A percentile compares a stretch with the other conserved stretches of the same genome.
Evolutionary conservation across 2,113 vertebrate species (phyloP).

Genomic region (Phylloscopus trochilus): DNA sequence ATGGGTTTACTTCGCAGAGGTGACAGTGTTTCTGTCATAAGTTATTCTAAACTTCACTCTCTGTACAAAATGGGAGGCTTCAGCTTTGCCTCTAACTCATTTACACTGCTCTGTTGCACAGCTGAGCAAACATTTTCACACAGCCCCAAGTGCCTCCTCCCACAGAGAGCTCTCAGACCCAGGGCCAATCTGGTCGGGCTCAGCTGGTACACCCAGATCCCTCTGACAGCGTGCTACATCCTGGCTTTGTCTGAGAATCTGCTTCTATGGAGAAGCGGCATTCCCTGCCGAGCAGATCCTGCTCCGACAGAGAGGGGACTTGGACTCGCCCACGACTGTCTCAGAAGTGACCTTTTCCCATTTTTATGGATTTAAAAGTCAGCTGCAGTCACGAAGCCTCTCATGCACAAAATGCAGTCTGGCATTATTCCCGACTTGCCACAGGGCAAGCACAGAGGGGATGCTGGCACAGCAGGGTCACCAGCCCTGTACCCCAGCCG

Average conservation of each 20-base stretch:
- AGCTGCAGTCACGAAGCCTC: neutral
- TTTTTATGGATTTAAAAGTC: neutral
- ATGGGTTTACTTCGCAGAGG: neutral
- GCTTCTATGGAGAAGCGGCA: neutral
- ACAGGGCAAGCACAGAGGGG: neutral
- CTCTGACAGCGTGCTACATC: neutral
- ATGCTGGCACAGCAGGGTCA: neutral
- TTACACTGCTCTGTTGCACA: neutral
- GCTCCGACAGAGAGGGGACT: neutral
- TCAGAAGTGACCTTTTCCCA: neutral
- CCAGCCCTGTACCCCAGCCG: neutral
- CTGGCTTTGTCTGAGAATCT: neutral
- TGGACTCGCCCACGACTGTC: neutral
- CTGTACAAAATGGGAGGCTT: neutral
- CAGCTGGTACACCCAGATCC: neutral
- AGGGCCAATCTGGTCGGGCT: neutral
- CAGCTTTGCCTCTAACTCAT: neutral
- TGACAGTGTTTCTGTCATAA: neutral
- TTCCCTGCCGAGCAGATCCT: constrained; percentile 18
- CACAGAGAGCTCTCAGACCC: neutral
- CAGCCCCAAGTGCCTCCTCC: neutral
- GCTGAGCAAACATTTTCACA: neutral
- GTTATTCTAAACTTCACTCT: neutral
- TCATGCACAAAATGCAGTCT: neutral
- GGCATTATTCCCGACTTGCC: neutral